Base-by-base conservation (phyloP, 2,888 invertebrate species). In the Pristionchus entomophagus region DNA sequence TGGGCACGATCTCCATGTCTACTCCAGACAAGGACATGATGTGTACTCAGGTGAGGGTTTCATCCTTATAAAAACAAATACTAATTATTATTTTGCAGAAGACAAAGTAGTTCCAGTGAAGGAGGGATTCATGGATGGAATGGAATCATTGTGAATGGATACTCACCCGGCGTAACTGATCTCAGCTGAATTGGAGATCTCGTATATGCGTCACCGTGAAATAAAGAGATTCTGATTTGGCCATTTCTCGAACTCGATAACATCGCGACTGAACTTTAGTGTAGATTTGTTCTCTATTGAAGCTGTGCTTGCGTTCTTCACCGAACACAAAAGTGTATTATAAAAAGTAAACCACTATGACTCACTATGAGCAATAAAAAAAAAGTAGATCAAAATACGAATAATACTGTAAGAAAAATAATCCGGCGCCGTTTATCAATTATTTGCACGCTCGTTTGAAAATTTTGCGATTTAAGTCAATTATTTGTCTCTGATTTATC, bases 371-470 rank as follows among this genome's bases (percentile, higher is more conserved):
- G 45, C 45, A 56, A 56, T 22, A 2, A 41, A 73, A 45, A 26
- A 5, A 73, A 6, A 45, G 41, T 26, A 73, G 26, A 45, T 6
- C n/a, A 45, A n/a, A 22, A 26, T 8, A 2, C 38, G 38, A 22
- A 6, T 8, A 19, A 41, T 73, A 73, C 73, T 73, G 73, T 73
- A 73, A 73, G 45, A 73, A 12, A 73, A 69, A 29, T 69, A 22
- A 56, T 56, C 45, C 45, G n/a, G n/a, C 17, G 10, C 56, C 22
- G 49, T 49, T 17, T 8, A 49, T 12, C 8, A 49, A 17, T 49
- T 12, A 12, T 49, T 49, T 49, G 49, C 49, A 17, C 49, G 49
- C 49, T 49, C 49, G 49, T 49, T 49, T 10, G 19, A 8, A 35
- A 1, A 38, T 69, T 69, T 69, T 29, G 59, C 59, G 29, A 8